These are phyloP conservation scores for Gortyna flavago DNA, from an alignment of 2,888 invertebrate genomes.

Conservation along the genomic window DNA sequence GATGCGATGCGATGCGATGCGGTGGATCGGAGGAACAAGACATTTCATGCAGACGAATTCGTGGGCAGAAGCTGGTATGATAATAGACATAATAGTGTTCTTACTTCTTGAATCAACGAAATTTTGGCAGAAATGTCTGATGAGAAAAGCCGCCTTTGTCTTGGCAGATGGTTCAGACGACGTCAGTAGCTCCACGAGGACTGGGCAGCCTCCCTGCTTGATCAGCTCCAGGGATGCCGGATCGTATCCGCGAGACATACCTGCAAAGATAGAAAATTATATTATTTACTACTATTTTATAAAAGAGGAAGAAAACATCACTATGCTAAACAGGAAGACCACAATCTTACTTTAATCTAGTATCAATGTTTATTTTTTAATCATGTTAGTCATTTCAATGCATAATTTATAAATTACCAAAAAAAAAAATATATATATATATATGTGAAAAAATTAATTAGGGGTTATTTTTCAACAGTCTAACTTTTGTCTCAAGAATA, in stretches of 20 bases:
- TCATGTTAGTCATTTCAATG: neutral
- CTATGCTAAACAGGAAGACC: no score
- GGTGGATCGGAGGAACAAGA: no score
- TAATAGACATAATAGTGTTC: neutral
- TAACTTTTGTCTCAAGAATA: neutral
- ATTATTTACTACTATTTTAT: neutral
- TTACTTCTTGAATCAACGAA: slow-evolving; percentile 89
- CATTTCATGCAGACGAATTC: no score
- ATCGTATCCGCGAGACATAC: slow-evolving; percentile 91
- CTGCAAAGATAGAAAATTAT: slow-evolving; percentile 77
- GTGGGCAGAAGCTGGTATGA: neutral
- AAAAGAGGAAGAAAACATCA: neutral
- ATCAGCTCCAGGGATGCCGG: slow-evolving; percentile 91
- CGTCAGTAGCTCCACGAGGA: slow-evolving; percentile 91
- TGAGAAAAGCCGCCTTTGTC: slow-evolving; percentile 93
- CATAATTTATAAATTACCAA: neutral
- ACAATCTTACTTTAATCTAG: neutral
- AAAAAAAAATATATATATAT: neutral
- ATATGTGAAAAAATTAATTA: neutral
- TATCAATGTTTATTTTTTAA: neutral
- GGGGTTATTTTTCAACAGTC: no score
- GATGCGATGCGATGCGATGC: no score
- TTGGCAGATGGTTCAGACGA: slow-evolving; percentile 90
- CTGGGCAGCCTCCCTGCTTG: slow-evolving; percentile 91
- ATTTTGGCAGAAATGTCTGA: slow-evolving; percentile 90